phyloP scores from a whole-genome alignment of 2,888 invertebrate genomes.

The Nudaria mundana region DNA sequence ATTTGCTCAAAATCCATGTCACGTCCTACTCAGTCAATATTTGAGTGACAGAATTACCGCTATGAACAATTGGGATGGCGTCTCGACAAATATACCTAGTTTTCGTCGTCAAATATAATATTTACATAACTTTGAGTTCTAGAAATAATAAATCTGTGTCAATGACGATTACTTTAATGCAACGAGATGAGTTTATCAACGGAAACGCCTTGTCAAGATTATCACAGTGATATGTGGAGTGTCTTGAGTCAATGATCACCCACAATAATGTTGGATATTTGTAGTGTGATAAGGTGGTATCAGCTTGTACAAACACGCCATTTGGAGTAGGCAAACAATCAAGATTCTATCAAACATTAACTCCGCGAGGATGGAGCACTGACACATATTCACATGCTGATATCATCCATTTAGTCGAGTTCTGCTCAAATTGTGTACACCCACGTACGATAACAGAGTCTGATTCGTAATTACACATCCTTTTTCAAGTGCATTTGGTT shows the following conservation, averaged over 20 bases:
- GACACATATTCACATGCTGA: slow-evolving; percentile 23
- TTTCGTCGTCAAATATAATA: slow-evolving; percentile 57
- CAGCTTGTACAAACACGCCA: slow-evolving; percentile 64
- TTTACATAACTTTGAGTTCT: slow-evolving; percentile 27
- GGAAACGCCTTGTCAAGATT: slow-evolving; percentile 55
- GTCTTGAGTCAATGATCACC: slow-evolving; percentile 70
- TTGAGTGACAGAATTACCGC: slow-evolving; percentile 74
- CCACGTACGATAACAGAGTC: too few relatives aligned
- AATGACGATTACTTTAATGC: slow-evolving; percentile 35
- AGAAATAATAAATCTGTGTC: slow-evolving; percentile 42
- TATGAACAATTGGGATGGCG: slow-evolving; percentile 69
- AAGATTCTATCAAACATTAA: slow-evolving; percentile 50
- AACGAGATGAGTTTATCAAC: slow-evolving; percentile 39
- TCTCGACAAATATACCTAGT: slow-evolving; percentile 53
- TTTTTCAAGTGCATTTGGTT: too few relatives aligned
- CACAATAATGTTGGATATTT: slow-evolving; percentile 70
- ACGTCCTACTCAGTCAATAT: slow-evolving; percentile 76
- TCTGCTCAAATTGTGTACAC: background rate
- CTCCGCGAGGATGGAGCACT: slow-evolving; percentile 25
- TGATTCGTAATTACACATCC: too few relatives aligned
- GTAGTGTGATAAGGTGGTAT: slow-evolving; percentile 57
- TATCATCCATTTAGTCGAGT: background rate
- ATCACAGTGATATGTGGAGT: slow-evolving; percentile 58
- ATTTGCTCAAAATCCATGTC: slow-evolving; percentile 78
- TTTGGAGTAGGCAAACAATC: slow-evolving; percentile 75